A percentile compares a stretch with the other conserved stretches of the same genome.
Evolutionary conservation across 2,113 vertebrate genomes (phyloP).

Genomic region (Gallinago jamesoni): DNA sequence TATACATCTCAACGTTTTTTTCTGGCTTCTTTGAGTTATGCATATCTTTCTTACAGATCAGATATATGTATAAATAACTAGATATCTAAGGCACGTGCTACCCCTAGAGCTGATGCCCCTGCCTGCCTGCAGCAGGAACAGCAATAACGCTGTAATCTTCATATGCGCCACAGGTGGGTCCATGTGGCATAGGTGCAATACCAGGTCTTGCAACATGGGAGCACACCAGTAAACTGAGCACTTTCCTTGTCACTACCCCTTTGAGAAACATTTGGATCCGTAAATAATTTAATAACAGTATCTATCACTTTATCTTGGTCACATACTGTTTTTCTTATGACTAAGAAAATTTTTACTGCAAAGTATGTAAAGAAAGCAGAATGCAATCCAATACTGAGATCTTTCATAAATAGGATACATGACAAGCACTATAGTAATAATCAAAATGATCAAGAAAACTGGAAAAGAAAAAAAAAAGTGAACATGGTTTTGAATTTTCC

Average conservation of each 20-base stretch:
- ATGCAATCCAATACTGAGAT: neutral
- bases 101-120: neutral
- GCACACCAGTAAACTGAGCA: fast-evolving
- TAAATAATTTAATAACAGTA: neutral
- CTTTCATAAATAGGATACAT: neutral
- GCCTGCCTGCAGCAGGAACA: neutral
- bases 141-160: neutral
- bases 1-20: neutral
- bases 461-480: neutral
- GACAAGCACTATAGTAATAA: neutral
- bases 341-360: neutral
- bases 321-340: neutral
- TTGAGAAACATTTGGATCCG: neutral
- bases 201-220: neutral
- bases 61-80: neutral
- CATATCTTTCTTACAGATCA: neutral
- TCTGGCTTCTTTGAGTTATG: neutral
- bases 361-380: neutral
- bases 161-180: neutral
- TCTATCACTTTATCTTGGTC: neutral
- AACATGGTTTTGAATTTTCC: neutral
- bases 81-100: neutral
- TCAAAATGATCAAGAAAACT: neutral
- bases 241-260: neutral
- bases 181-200: neutral